Base-by-base conservation (phyloP, 2,113 vertebrate species). In the Leucosticte australis region DNA sequence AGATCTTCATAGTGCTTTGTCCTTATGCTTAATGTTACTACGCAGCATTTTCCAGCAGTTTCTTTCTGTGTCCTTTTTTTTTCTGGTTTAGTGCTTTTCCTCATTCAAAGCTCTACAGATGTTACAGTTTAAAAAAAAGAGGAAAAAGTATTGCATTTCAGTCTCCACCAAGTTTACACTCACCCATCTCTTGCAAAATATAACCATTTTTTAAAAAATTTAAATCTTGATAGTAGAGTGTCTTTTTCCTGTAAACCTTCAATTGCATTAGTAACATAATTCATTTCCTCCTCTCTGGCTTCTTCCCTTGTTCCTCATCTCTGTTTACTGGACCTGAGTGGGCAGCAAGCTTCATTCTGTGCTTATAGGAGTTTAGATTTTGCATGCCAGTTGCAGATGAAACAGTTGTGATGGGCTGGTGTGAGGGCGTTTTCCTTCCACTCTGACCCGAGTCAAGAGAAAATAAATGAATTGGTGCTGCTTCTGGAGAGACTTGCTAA, bases 1-100 rank as follows among this genome's bases (percentile, higher is more conserved):
- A 90, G 56, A 82, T 93, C 82, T 94, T 94, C 75, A 17, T 49
- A 49, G 55, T 53, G 53, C 53, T 91, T 89, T 91, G n/a, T 82
- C 82, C 35, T 79, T 81, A 18, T 78, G 76, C 57, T 84, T 78
- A 52, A 49, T 60, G 59, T 89, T 88, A 37, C 78, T 92, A 31
- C 41, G 47, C 42, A 84, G 55, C 53, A n/a, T 89, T 93, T 93
- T 92, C 65, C 59, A 90, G 55, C 41, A 73, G 41, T 78, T 94
- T 28, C 35, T 81, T 79, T 80, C 50, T 56, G 26, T 67, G 49
- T 46, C 31, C 3, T 28, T 50, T 87, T 92, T 78, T 78, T 35
- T 74, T 11, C 39, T 70, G 26, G 57, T 67, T 82, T 87, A 77
- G 59, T 92, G 57, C 42, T 90, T 95, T 81, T 93, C 60, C 68